These are phyloP conservation scores for Elysia chlorotica DNA, from an alignment of 1,140 invertebrate genomes.

Conservation along the genomic window DNA sequence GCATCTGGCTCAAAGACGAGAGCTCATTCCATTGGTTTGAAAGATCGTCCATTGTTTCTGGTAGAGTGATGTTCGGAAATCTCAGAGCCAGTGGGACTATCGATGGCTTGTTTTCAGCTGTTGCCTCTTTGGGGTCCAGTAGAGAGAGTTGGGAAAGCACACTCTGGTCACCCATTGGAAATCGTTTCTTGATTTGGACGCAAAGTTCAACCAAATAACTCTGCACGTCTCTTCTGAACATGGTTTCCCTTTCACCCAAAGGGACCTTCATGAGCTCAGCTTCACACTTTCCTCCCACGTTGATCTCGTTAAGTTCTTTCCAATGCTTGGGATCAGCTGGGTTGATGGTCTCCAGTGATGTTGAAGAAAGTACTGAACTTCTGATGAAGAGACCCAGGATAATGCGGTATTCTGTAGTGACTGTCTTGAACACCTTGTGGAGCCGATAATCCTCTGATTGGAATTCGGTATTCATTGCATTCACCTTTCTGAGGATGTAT, in stretches of 20 bases:
- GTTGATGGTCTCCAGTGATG: background rate
- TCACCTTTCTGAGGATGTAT: background rate
- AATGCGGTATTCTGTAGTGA: background rate
- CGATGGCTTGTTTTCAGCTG: no score
- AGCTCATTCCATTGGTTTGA: background rate
- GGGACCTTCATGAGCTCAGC: background rate
- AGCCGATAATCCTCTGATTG: background rate
- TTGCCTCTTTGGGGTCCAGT: no score
- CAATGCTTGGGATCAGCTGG: background rate
- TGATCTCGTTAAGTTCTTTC: background rate
- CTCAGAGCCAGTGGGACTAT: no score
- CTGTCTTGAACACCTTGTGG: background rate
- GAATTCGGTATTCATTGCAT: background rate
- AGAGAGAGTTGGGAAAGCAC: no score
- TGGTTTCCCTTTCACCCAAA: background rate
- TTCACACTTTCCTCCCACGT: background rate
- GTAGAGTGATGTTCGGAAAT: background rate
- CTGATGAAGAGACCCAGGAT: background rate
- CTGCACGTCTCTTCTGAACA: background rate
- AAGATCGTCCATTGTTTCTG: background rate
- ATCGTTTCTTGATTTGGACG: no score
- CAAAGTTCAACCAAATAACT: background rate
- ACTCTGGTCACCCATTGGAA: no score
- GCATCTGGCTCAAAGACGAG: background rate
- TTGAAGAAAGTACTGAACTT: background rate